Evolutionary conservation across 2,113 vertebrate genomes (phyloP).

Genomic region (Tauraco erythrolophus): DNA sequence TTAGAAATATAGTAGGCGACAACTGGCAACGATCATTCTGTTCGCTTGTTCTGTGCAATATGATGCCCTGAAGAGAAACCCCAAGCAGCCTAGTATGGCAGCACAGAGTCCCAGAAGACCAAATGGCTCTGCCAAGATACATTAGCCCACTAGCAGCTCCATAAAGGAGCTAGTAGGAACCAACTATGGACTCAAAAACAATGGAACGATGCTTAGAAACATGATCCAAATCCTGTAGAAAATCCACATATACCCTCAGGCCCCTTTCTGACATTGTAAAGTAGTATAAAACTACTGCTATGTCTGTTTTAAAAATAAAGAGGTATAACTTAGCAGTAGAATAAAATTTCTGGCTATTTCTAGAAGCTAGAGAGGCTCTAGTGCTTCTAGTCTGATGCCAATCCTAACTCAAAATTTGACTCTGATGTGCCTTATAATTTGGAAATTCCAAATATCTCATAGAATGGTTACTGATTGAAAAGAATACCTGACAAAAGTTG

Average conservation of each 20-base stretch:
- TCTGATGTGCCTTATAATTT: not conserved
- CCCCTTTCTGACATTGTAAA: not conserved
- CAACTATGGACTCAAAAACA: not conserved
- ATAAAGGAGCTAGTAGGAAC: not conserved
- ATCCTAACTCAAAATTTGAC: not conserved
- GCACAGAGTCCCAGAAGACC: not conserved
- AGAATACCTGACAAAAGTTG: not conserved
- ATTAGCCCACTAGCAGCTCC: not conserved
- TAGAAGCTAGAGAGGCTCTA: not conserved
- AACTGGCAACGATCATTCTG: conserved; percentile 10
- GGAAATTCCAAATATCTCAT: not conserved
- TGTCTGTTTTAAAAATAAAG: not conserved
- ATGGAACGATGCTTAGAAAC: not conserved
- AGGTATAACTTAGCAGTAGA: not conserved
- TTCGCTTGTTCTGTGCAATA: not conserved
- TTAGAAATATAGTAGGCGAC: not conserved
- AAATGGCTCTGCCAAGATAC: not conserved
- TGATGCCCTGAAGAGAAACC: not conserved
- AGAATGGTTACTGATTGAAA: not conserved
- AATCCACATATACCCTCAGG: not conserved
- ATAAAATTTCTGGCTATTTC: not conserved
- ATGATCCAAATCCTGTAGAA: not conserved
- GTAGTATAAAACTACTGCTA: not conserved
- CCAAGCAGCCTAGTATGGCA: not conserved
- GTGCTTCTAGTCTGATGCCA: not conserved